These are phyloP conservation scores for Dasypogon diadema DNA, from an alignment of 2,888 invertebrate species.

Conservation along the genomic window DNA sequence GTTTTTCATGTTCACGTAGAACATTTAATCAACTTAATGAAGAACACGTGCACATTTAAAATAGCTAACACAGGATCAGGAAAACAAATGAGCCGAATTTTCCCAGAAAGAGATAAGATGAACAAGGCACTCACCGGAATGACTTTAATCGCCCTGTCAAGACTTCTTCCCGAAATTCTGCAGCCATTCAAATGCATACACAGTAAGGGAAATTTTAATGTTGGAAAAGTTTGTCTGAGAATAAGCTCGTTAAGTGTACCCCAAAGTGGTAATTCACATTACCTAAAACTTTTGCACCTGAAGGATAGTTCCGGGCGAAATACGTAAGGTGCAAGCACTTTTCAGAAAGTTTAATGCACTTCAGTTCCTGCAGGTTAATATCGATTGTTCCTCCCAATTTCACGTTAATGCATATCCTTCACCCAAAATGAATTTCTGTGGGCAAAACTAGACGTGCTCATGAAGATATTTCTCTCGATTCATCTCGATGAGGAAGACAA, in stretches of 20 bases:
- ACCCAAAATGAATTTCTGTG: neutral
- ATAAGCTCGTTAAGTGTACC: conserved; percentile 46
- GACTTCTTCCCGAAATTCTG: conserved; percentile 33
- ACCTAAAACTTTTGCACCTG: conserved; percentile 41
- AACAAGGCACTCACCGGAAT: neutral
- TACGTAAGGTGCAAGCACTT: neutral
- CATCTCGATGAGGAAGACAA: neutral
- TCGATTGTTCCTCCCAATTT: conserved; percentile 1
- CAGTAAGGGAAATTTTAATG: conserved; percentile 8
- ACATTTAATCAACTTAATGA: conserved; percentile 33
- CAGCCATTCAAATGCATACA: neutral
- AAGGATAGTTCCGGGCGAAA: conserved; percentile 8
- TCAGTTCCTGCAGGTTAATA: conserved; percentile 34
- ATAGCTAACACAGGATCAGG: conserved; percentile 39
- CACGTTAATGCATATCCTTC: neutral
- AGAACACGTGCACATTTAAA: conserved; percentile 25
- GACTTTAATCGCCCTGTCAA: conserved; percentile 41
- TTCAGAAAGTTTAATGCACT: conserved; percentile 28
- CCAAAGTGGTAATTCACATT: conserved; percentile 48
- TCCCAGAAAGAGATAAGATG: conserved; percentile 7
- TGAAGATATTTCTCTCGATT: no score
- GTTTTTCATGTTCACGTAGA: neutral
- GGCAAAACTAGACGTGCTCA: no score
- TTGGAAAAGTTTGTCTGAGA: conserved; percentile 36
- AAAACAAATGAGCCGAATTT: conserved; percentile 38